Conservation (phyloP, 2,888 invertebrate genomes). For the Lomographa bimaculata region DNA sequence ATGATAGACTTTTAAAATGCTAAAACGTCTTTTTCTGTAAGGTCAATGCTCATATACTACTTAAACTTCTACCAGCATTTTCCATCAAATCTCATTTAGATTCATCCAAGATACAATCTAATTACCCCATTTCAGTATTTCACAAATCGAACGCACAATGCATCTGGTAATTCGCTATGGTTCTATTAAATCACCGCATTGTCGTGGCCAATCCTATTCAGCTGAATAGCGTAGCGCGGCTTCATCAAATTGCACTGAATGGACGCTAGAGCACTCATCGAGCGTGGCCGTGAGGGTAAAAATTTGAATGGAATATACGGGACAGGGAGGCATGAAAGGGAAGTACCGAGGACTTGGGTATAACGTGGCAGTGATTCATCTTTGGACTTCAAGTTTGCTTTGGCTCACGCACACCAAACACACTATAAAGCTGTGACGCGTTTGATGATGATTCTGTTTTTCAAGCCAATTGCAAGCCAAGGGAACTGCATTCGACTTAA, state of each 20-base stretch:
- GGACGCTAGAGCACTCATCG: slow-evolving; percentile 76
- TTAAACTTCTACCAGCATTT: too few relatives aligned
- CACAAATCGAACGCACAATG: slow-evolving; percentile 37
- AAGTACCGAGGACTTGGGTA: slow-evolving; percentile 25
- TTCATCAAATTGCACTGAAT: slow-evolving; percentile 81
- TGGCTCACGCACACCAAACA: slow-evolving; percentile 2
- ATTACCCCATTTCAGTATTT: slow-evolving; percentile 29
- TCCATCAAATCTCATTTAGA: too few relatives aligned
- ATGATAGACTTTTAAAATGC: too few relatives aligned
- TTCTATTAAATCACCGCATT: slow-evolving; percentile 74
- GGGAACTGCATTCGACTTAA: too few relatives aligned
- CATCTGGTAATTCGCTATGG: slow-evolving; percentile 56
- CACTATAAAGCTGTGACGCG: too few relatives aligned
- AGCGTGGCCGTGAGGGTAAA: slow-evolving; percentile 73
- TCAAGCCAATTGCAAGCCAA: too few relatives aligned
- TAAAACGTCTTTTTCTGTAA: too few relatives aligned
- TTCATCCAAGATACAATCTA: too few relatives aligned
- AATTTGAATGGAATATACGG: slow-evolving; percentile 79
- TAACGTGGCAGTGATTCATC: background rate
- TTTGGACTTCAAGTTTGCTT: background rate
- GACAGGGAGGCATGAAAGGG: slow-evolving; percentile 48
- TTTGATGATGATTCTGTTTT: too few relatives aligned
- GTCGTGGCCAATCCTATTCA: slow-evolving; percentile 73
- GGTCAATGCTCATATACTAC: too few relatives aligned
- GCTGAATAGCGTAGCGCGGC: slow-evolving; percentile 69